These are phyloP conservation scores for Drosophila pruinosa DNA, from an alignment of 1,140 invertebrate species.

Conservation along the genomic window DNA sequence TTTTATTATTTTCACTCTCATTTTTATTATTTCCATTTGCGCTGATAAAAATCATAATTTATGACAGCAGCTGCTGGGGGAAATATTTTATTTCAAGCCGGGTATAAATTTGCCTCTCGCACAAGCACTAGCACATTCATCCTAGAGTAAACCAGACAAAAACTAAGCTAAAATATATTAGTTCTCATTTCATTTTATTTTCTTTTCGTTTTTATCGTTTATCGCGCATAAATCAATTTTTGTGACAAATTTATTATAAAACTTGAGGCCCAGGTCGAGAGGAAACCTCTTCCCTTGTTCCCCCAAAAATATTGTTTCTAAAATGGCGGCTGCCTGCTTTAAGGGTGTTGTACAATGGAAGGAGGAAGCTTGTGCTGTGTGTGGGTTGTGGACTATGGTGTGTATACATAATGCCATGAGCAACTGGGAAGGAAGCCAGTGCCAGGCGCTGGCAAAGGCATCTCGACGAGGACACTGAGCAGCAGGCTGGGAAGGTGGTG, in stretches of 20 bases:
- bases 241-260: constrained; percentile 82
- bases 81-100: constrained; percentile 58
- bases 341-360: constrained; percentile 24
- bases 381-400: constrained; percentile 15
- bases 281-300: not conserved
- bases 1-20: constrained; percentile 50
- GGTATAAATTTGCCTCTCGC: constrained; percentile 27
- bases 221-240: constrained; percentile 82
- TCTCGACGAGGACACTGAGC: constrained; percentile 15
- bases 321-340: constrained; percentile 37
- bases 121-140: not conserved
- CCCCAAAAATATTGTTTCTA: constrained; percentile 21
- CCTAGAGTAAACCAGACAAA: constrained; percentile 12
- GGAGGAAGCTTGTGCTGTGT: not conserved
- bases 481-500: not conserved
- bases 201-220: constrained; percentile 71
- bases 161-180: constrained; percentile 37
- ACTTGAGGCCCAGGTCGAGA: constrained; percentile 50
- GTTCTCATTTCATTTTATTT: constrained; percentile 25
- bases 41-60: constrained; percentile 82
- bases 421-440: constrained; percentile 36
- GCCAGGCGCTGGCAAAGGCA: constrained; percentile 47
- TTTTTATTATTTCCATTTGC: constrained; percentile 77
- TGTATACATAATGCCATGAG: constrained; percentile 29
- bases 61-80: constrained; percentile 71